Conservation (phyloP, 2,888 invertebrate species). For the Suillia variegata region DNA sequence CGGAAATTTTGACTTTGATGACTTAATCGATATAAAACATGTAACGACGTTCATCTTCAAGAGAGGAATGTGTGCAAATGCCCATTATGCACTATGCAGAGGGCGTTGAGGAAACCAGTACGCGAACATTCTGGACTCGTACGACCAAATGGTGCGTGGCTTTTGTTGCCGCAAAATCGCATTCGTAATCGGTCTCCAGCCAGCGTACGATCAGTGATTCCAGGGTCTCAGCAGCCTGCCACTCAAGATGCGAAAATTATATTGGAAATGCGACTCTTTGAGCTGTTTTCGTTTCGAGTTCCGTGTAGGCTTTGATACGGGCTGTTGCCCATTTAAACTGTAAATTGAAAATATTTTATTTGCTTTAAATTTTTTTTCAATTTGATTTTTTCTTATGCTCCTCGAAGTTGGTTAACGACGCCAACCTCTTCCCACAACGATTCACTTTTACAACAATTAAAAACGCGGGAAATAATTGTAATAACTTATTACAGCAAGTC, state of each 20-base stretch:
- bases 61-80: slow-evolving; percentile 59
- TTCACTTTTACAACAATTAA: too few relatives aligned
- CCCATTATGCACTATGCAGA: slow-evolving; percentile 63
- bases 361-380: too few relatives aligned
- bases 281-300: slow-evolving; percentile 69
- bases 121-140: slow-evolving; percentile 49
- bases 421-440: too few relatives aligned
- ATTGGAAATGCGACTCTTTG: slow-evolving; percentile 75
- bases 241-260: slow-evolving; percentile 75
- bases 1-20: not conserved
- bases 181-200: slow-evolving; percentile 76
- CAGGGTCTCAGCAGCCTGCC: slow-evolving; percentile 82
- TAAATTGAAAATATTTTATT: not conserved
- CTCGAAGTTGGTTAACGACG: too few relatives aligned
- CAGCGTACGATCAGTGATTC: slow-evolving; percentile 86
- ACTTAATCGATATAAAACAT: slow-evolving; percentile 34
- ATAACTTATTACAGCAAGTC: too few relatives aligned
- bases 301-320: slow-evolving; percentile 68
- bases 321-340: slow-evolving; percentile 99
- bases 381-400: too few relatives aligned
- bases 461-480: too few relatives aligned
- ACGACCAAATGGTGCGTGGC: slow-evolving; percentile 30
- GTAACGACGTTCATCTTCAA: slow-evolving; percentile 52
- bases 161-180: slow-evolving; percentile 64
- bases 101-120: slow-evolving; percentile 69